These are phyloP conservation scores for Coregonus clupeaformis DNA, from an alignment of 2,113 vertebrate genomes.

Conservation along the genomic window DNA sequence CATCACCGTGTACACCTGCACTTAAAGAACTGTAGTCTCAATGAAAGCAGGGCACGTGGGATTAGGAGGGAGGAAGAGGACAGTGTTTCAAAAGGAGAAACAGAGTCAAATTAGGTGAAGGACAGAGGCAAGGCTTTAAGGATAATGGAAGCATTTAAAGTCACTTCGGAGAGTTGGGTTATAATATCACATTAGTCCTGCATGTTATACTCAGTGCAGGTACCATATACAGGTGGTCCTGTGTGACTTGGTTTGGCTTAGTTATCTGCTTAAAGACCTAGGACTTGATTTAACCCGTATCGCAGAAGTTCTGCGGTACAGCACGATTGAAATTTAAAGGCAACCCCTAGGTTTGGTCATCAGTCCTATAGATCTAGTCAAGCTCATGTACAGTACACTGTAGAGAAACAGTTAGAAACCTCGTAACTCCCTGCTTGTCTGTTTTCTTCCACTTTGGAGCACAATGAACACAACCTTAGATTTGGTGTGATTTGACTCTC, in stretches of 20 bases:
- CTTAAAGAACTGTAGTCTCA: not conserved
- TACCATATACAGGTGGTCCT: too few relatives aligned
- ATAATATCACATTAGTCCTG: too few relatives aligned
- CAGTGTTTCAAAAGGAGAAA: not conserved
- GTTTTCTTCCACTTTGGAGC: too few relatives aligned
- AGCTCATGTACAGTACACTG: too few relatives aligned
- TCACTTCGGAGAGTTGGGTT: not conserved
- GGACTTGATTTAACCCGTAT: too few relatives aligned
- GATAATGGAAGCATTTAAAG: not conserved
- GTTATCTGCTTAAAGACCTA: not conserved
- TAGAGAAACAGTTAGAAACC: too few relatives aligned
- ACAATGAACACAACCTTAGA: too few relatives aligned
- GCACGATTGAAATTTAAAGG: too few relatives aligned
- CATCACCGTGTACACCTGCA: not conserved
- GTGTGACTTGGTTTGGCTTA: not conserved
- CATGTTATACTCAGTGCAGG: too few relatives aligned
- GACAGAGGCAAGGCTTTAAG: not conserved
- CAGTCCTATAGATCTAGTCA: constrained; percentile 25
- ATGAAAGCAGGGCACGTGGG: not conserved
- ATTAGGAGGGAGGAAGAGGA: not conserved
- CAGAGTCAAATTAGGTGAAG: not conserved
- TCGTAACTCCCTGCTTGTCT: too few relatives aligned
- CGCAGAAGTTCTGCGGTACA: too few relatives aligned
- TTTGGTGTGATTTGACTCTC: too few relatives aligned
- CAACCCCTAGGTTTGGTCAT: not conserved